Evolutionary conservation across 2,113 vertebrate species (phyloP), one percentile per base, ranked within the genome.

Genomic region (Columba livia): DNA sequence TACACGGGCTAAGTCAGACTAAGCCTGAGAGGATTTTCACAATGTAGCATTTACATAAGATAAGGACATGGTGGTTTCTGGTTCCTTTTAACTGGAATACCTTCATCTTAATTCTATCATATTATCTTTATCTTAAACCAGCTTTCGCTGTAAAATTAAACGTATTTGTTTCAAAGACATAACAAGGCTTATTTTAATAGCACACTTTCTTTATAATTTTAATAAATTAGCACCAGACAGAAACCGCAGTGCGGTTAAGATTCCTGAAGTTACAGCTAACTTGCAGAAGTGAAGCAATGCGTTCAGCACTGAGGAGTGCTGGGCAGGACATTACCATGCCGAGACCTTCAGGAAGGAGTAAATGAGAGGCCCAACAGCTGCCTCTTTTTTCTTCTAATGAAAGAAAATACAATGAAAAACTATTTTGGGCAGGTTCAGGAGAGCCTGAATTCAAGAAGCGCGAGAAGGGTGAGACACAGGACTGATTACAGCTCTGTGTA

Each of bases 1-100:
- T 96, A 85, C 40, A 57, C 78, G 90, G 73, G 88, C 86, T 93
- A 97, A 94, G 70, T 95, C 87, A 93, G 51, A 78, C 51, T 97
- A 91, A 97, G 79, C 88, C 93, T 96, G 87, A 67, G 82, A 96
- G 79, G 92, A 97, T 97, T 97, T 97, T 93, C 96, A 90, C 92
- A 80, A 86, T 92, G 57, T 87, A 88, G 48, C 82, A 95, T 95
- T 94, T 96, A 88, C 60, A 75, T 79, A 77, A 97, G 93, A 97
- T 90, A 97, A 96, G 92, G 87, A 90, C 23, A 56, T 50, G 16
- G 42, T 70, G 58, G 57, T 87, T 95, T 97, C 95, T 95, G 65
- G 58, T 90, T 85, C 92, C 94, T 97, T 97, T 94, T 79, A 93
- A 94, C 79, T 71, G 72, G 92, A 97, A 95, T 88, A 89, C 73